Evolutionary conservation across 2,113 vertebrate species (phyloP), one percentile per base, ranked within the genome.

Genomic region (Nematolebias whitei): DNA sequence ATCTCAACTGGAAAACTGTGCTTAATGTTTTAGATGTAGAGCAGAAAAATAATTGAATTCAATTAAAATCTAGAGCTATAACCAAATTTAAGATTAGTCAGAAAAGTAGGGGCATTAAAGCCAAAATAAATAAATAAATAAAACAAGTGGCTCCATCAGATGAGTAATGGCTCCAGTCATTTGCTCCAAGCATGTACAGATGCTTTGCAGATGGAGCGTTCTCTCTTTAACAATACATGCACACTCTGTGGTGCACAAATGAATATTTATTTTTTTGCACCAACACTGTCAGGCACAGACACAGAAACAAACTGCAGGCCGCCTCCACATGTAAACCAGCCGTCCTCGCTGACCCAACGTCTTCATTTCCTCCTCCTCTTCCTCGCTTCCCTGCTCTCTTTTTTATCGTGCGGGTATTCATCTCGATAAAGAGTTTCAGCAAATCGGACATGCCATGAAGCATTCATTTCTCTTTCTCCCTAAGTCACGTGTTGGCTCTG

Each of bases 391-490:
- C 67, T 53, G 58, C 76, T 79, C 45, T 68, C 43, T 47, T 47
- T 50, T 66, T 54, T 26, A 50, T 70, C 52, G 9, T 63, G 66
- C 70, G n/a, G 65, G 76, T 65, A 64, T 80, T 73, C 56, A 35
- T 75, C 26, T 78, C 32, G 13, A 4, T 41, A 23, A 56, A 50
- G 14, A 35, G 18, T 67, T 62, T 52, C 38, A 75, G 45, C 70
- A 65, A 52, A 52, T 63, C 59, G 32, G 38, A 68, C 71, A 5
- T 67, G 12, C 59, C 29, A 60, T 80, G 87, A n/a, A 78, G 68
- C 79, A 87, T 80, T 66, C 20, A 87, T 89, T 88, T 87, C 67
- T 84, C 84, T 87, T 71, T 84, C 80, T 85, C 22, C 32, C 7
- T 2, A 60, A 82, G 70, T 70, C 79, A 62, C n/a, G 2, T 65